A percentile compares a stretch with the other conserved stretches of the same genome.
Evolutionary conservation across 2,113 vertebrate species (phyloP).

Genomic region (Eulemur rufifrons): DNA sequence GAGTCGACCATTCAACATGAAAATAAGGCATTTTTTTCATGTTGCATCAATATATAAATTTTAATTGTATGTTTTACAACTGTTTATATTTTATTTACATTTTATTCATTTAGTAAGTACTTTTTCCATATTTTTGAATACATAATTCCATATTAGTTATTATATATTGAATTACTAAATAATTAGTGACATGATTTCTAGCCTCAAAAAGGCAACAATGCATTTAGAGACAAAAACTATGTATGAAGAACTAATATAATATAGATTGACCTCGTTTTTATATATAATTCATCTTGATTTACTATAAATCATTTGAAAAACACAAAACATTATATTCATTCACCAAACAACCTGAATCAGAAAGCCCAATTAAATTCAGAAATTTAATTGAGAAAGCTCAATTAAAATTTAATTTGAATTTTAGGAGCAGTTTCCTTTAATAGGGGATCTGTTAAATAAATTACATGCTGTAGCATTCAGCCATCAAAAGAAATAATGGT

Average conservation of each 20-base stretch:
- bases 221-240: neutral
- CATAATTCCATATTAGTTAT: neutral
- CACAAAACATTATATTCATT: neutral
- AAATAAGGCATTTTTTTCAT: neutral
- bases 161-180: neutral
- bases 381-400: neutral
- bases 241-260: neutral
- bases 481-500: slow-evolving; percentile 26
- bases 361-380: neutral
- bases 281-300: neutral
- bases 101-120: neutral
- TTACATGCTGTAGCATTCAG: neutral
- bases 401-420: slow-evolving; percentile 43
- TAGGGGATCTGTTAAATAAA: slow-evolving; percentile 39
- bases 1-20: neutral
- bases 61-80: neutral
- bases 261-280: neutral
- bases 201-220: neutral
- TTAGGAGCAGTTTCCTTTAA: neutral
- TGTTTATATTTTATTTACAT: neutral
- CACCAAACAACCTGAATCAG: neutral
- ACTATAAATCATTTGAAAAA: neutral
- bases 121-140: neutral
- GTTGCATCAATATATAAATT: neutral
- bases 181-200: neutral